Evolutionary conservation across 2,113 vertebrate species (phyloP).

Genomic region (Alosa alosa): DNA sequence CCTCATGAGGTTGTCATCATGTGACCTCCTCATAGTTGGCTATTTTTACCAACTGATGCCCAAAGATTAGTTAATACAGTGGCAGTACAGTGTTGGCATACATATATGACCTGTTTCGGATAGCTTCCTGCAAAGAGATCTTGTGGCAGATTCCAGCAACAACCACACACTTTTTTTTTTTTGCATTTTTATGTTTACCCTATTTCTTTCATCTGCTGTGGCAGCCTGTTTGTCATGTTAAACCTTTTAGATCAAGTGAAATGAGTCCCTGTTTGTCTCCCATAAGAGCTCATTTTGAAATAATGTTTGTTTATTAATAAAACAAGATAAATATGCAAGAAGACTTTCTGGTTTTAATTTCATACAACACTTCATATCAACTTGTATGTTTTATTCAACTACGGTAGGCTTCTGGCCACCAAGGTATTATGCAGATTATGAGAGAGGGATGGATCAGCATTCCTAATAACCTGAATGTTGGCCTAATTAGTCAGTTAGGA

Average conservation of each 20-base stretch:
- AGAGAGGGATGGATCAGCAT: no score
- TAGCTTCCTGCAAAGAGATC: not conserved
- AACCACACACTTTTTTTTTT: not conserved
- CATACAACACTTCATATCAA: not conserved
- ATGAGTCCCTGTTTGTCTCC: not conserved
- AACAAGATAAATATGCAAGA: not conserved
- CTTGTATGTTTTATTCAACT: not conserved
- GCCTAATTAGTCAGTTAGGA: no score
- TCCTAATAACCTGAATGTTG: no score
- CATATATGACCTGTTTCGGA: not conserved
- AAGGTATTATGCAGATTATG: not conserved
- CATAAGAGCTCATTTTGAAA: not conserved
- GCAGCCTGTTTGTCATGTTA: not conserved
- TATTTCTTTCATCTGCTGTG: not conserved
- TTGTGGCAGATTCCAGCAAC: not conserved
- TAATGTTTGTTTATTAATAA: slow-evolving; percentile 17
- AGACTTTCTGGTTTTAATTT: not conserved
- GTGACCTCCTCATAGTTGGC: no score
- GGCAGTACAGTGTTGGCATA: not conserved
- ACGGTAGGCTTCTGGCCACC: not conserved
- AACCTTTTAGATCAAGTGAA: not conserved
- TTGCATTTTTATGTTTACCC: not conserved
- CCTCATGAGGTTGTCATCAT: not conserved
- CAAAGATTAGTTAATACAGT: not conserved
- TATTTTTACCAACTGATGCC: not conserved